Percentiles rank a stretch among this genome's conserved stretches.
phyloP scores from a whole-genome alignment of 2,888 invertebrate genomes.

The Zelleria hepariella region DNA sequence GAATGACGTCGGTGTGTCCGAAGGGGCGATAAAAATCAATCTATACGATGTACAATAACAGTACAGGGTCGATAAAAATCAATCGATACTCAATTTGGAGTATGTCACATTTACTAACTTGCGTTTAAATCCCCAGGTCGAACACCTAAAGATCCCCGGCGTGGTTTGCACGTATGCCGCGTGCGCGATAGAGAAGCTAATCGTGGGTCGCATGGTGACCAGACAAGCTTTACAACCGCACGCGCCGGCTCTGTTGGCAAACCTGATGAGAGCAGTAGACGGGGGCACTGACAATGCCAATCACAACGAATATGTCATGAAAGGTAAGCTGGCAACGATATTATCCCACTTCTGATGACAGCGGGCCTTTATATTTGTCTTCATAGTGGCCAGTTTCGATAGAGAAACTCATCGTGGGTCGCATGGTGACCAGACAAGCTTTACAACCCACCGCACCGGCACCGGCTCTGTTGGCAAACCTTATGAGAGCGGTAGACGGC shows the following conservation, averaged over 20 bases:
- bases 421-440: conserved; percentile 72
- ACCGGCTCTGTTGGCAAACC: conserved; percentile 77
- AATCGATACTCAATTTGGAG: too few relatives aligned
- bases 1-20: too few relatives aligned
- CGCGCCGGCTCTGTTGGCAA: conserved; percentile 78
- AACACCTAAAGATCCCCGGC: conserved; percentile 81
- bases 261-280: conserved; percentile 83
- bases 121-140: conserved; percentile 57
- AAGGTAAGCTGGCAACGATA: conserved; percentile 87
- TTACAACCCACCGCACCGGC: conserved; percentile 76
- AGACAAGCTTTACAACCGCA: conserved; percentile 77
- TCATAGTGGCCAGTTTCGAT: too few relatives aligned
- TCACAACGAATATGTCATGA: conserved; percentile 99
- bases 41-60: too few relatives aligned
- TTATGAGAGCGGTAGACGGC: conserved; percentile 83
- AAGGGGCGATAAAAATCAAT: too few relatives aligned
- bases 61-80: too few relatives aligned
- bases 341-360: too few relatives aligned
- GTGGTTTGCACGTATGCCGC: conserved; percentile 98
- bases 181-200: conserved; percentile 89
- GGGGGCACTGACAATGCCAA: conserved; percentile 71
- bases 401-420: conserved; percentile 88
- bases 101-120: too few relatives aligned
- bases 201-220: conserved; percentile 78
- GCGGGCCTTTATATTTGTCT: too few relatives aligned